A percentile compares a stretch with the other conserved stretches of the same genome.
phyloP scores from a whole-genome alignment of 2,888 invertebrate species.

The Proisotoma minuta region DNA sequence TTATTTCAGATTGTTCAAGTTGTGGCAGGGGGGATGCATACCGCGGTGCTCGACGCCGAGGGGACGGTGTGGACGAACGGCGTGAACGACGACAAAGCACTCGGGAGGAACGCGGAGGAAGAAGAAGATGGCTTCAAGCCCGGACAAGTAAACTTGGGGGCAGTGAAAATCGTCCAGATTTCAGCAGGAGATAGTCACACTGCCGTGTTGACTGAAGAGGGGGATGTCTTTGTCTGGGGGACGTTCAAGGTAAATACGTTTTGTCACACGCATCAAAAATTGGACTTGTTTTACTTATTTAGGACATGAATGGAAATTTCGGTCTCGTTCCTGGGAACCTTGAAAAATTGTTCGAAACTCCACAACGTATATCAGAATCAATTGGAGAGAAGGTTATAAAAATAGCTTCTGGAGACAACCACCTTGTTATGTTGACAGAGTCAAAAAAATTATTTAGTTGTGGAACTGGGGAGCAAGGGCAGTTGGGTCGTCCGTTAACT shows the following conservation, averaged over 20 bases:
- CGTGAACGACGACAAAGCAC: constrained; percentile 94
- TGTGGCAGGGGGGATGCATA: constrained; percentile 94
- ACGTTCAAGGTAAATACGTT: constrained; percentile 87
- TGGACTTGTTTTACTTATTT: constrained; percentile 18
- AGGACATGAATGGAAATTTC: constrained; percentile 89
- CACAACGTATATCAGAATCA: constrained; percentile 13
- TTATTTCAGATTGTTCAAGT: constrained; percentile 62
- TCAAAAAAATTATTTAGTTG: constrained; percentile 69
- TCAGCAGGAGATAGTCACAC: constrained; percentile 93
- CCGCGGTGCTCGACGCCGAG: constrained; percentile 68
- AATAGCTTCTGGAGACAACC: constrained; percentile 86
- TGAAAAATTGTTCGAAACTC: constrained; percentile 14
- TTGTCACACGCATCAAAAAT: too few species aligned
- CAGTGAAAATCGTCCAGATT: constrained; percentile 63
- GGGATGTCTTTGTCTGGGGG: constrained; percentile 89
- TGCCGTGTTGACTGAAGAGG: constrained; percentile 77
- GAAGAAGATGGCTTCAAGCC: constrained; percentile 75
- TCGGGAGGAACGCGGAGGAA: constrained; percentile 74
- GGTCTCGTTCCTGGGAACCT: constrained; percentile 60
- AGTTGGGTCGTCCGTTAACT: constrained; percentile 85
- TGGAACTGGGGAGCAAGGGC: constrained; percentile 93
- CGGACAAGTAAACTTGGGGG: constrained; percentile 61
- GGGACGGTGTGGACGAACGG: constrained; percentile 87
- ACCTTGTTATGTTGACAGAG: constrained; percentile 73
- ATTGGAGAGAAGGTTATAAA: constrained; percentile 62